These are phyloP conservation scores for Axis porcinus DNA, from an alignment of 2,113 vertebrate species.

Conservation along the genomic window DNA sequence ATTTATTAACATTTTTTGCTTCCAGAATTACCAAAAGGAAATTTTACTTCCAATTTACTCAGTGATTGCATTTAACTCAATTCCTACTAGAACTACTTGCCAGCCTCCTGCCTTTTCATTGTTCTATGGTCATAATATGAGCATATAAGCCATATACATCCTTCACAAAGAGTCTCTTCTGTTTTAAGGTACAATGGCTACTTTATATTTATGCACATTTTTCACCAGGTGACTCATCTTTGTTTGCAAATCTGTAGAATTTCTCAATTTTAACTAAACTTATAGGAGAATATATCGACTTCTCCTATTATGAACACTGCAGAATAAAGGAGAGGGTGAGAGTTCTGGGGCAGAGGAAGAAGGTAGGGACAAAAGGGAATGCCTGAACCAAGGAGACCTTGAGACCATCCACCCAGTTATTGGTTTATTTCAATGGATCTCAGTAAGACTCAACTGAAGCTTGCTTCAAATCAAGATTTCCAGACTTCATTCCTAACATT, in stretches of 20 bases:
- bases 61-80: background rate
- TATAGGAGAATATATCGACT: background rate
- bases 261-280: background rate
- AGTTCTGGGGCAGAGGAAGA: background rate
- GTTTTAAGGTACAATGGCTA: background rate
- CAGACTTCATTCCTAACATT: background rate
- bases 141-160: background rate
- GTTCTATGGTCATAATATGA: background rate
- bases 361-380: background rate
- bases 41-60: background rate
- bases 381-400: background rate
- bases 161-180: background rate
- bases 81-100: background rate
- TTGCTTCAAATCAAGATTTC: background rate
- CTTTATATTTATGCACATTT: background rate
- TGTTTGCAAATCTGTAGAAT: background rate
- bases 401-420: background rate
- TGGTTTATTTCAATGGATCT: background rate
- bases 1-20: background rate
- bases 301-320: background rate
- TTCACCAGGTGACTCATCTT: background rate
- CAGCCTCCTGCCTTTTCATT: background rate
- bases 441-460: background rate
- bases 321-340: background rate
- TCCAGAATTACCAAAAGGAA: background rate